Evolutionary conservation across 2,113 vertebrate species (phyloP).

Genomic region (Gallinago undulata): DNA sequence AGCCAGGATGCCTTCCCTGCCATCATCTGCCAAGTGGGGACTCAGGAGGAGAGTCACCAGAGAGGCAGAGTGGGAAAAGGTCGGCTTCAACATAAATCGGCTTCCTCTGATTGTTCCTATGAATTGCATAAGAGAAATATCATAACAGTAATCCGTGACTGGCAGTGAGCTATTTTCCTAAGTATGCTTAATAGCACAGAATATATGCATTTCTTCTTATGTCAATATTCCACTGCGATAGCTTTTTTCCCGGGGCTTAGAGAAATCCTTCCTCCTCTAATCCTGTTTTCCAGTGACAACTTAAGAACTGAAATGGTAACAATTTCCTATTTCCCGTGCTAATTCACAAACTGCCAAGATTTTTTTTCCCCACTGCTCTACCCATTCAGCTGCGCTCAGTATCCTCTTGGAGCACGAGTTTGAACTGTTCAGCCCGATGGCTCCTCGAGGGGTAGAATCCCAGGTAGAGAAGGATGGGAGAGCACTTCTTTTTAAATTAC

Average conservation of each 20-base stretch:
- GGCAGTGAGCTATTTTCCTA: background rate
- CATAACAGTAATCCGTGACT: background rate
- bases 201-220: background rate
- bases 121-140: background rate
- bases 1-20: background rate
- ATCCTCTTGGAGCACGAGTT: rapidly evolving
- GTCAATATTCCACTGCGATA: background rate
- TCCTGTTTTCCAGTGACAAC: conserved; percentile 46
- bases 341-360: conserved; percentile 44
- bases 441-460: background rate
- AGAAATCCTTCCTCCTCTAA: conserved; percentile 47
- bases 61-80: background rate
- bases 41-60: background rate
- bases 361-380: background rate
- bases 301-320: conserved; percentile 23
- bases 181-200: background rate
- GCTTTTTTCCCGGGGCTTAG: background rate
- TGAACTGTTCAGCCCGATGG: background rate
- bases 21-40: background rate
- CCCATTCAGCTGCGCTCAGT: rapidly evolving
- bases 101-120: background rate
- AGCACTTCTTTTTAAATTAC: background rate
- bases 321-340: background rate
- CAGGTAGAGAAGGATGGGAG: background rate
- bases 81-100: background rate